Conservation (phyloP, 2,888 invertebrate species). For the Melanchra persicariae region DNA sequence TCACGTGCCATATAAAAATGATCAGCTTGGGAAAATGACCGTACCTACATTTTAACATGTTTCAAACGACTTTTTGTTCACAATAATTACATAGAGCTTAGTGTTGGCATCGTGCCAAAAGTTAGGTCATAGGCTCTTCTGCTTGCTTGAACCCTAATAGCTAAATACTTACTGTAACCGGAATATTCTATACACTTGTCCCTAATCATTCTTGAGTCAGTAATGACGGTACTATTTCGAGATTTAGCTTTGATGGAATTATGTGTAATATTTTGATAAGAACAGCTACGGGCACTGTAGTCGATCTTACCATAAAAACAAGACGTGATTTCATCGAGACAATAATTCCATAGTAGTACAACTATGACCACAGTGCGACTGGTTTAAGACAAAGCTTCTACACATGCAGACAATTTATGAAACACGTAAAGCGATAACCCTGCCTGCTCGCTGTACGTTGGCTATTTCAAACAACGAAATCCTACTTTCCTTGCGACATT, state of each 20-base stretch:
- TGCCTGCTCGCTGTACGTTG: neutral
- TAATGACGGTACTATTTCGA: neutral
- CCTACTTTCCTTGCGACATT: slow-evolving; percentile 1
- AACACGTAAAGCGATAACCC: neutral
- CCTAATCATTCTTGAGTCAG: neutral
- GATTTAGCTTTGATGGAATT: too few species aligned
- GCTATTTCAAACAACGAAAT: neutral
- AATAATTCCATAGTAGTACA: too few species aligned
- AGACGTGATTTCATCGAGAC: too few species aligned
- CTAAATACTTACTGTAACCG: neutral
- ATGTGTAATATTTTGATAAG: too few species aligned
- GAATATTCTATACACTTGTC: neutral
- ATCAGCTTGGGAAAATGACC: neutral
- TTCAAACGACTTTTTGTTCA: slow-evolving; percentile 22
- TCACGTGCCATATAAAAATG: neutral
- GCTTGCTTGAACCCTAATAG: slow-evolving; percentile 3
- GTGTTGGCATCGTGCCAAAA: slow-evolving; percentile 16
- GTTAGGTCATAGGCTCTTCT: slow-evolving; percentile 2
- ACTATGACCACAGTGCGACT: neutral
- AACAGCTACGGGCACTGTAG: too few species aligned
- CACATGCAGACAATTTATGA: neutral
- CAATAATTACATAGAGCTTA: slow-evolving; percentile 37
- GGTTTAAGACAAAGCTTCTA: neutral
- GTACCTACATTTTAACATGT: neutral
- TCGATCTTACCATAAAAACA: too few species aligned